Conservation (phyloP, 92 coral and sea anemone genomes). For the Zoanthus gigantus region DNA sequence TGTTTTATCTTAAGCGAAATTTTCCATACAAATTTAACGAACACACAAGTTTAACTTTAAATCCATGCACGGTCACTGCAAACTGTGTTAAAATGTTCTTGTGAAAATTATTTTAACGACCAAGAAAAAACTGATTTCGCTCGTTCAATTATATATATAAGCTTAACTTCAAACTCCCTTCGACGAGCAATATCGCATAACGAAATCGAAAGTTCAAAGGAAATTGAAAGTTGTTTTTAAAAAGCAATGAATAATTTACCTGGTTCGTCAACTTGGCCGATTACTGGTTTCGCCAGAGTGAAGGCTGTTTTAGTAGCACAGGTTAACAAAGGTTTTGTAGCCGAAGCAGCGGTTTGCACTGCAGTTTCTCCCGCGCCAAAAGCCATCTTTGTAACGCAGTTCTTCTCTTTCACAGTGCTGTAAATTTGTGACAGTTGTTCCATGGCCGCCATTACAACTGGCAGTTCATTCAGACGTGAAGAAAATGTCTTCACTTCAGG, state of each 20-base stretch:
- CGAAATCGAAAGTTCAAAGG: not conserved
- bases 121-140: not conserved
- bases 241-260: conserved; percentile 48
- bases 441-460: conserved; percentile 92
- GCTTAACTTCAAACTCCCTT: not conserved
- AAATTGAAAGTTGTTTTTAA: not conserved
- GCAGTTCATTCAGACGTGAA: conserved; percentile 84
- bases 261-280: conserved; percentile 85
- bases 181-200: not conserved
- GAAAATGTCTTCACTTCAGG: conserved; percentile 71
- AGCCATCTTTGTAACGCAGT: conserved; percentile 87
- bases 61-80: too few relatives aligned
- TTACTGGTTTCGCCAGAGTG: conserved; percentile 91
- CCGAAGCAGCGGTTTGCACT: conserved; percentile 80
- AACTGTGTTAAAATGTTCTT: too few relatives aligned
- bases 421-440: conserved; percentile 84
- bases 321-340: conserved; percentile 77
- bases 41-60: too few relatives aligned
- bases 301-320: conserved; percentile 79
- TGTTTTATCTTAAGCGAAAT: too few relatives aligned
- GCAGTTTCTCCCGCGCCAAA: conserved; percentile 96
- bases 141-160: not conserved
- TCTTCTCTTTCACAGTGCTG: conserved; percentile 83
- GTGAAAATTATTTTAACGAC: not conserved
- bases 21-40: too few relatives aligned